A percentile compares a stretch with the other conserved stretches of the same genome.
phyloP scores from a whole-genome alignment of 2,888 invertebrate species.

The Chorisops tibialis region DNA sequence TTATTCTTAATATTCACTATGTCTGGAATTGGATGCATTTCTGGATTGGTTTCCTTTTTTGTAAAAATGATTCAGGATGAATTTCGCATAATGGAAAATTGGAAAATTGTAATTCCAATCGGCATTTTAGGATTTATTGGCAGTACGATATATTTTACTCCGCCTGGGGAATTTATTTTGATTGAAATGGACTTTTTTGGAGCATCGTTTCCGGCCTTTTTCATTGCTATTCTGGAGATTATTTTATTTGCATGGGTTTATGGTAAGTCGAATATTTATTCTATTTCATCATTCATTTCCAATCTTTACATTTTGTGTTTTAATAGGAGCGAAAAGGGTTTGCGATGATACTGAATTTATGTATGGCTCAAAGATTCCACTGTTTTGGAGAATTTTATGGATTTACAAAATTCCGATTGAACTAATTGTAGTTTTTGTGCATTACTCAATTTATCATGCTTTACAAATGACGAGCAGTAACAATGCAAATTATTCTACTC shows the following conservation, averaged over 20 bases:
- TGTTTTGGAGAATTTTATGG: neutral
- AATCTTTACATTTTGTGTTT: neutral
- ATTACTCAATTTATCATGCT: neutral
- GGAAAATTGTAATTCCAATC: neutral
- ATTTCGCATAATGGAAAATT: neutral
- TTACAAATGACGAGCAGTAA: neutral
- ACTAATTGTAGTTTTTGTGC: neutral
- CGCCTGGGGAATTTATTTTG: neutral
- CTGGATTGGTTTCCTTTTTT: neutral
- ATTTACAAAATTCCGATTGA: neutral
- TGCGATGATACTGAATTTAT: constrained; percentile 13
- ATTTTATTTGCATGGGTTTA: constrained; percentile 9
- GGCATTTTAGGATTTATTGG: neutral
- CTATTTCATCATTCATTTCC: no score
- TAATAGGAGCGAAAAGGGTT: constrained; percentile 8
- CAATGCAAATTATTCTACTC: neutral
- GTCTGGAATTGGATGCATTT: neutral
- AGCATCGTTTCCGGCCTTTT: neutral
- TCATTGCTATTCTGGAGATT: neutral
- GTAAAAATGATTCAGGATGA: constrained; percentile 13
- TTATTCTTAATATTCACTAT: neutral
- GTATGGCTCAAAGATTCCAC: constrained; percentile 6
- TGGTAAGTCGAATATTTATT: constrained; percentile 8
- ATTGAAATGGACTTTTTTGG: neutral
- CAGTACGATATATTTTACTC: neutral